Evolutionary conservation across 2,888 invertebrate species (phyloP).

Genomic region (Acleris laterana): DNA sequence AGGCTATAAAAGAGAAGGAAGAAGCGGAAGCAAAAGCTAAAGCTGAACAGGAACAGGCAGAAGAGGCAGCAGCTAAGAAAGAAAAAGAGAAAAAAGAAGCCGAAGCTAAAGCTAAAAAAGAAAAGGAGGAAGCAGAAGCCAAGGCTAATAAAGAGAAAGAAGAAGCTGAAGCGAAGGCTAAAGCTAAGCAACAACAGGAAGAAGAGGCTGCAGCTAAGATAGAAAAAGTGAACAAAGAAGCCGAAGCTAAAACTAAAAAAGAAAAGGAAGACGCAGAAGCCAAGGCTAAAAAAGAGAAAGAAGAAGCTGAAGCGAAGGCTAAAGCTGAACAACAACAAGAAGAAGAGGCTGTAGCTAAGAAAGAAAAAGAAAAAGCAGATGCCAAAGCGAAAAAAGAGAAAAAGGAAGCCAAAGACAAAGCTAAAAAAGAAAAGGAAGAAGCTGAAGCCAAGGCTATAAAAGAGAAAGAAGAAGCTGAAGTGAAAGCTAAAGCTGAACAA

Average conservation of each 20-base stretch:
- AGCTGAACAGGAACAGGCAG: constrained; percentile 21
- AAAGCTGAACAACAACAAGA: constrained; percentile 32
- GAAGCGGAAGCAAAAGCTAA: constrained; percentile 30
- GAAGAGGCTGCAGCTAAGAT: constrained; percentile 2
- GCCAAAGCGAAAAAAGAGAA: too few species aligned
- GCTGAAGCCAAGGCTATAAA: constrained; percentile 38
- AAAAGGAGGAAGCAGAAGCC: constrained; percentile 37
- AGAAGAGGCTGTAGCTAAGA: constrained; percentile 16
- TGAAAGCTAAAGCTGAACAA: constrained; percentile 27
- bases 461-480: constrained; percentile 12
- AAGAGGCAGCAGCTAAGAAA: constrained; percentile 35
- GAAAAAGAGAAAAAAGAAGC: constrained; percentile 29
- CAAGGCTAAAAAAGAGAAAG: constrained; percentile 12
- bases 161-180: constrained; percentile 17
- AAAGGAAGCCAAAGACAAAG: constrained; percentile 34
- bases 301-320: constrained; percentile 20
- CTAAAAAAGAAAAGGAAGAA: constrained; percentile 32
- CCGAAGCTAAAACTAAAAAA: constrained; percentile 5
- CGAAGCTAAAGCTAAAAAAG: constrained; percentile 17
- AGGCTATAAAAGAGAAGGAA: constrained; percentile 30
- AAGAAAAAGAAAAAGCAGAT: constrained; percentile 40
- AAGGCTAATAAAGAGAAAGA: constrained; percentile 28
- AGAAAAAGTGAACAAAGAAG: constrained; percentile 5
- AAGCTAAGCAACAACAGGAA: constrained; percentile 35
- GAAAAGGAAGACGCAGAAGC: constrained; percentile 37